phyloP scores from a whole-genome alignment of 2,888 invertebrate genomes.

The Drosophila subquinaria region DNA sequence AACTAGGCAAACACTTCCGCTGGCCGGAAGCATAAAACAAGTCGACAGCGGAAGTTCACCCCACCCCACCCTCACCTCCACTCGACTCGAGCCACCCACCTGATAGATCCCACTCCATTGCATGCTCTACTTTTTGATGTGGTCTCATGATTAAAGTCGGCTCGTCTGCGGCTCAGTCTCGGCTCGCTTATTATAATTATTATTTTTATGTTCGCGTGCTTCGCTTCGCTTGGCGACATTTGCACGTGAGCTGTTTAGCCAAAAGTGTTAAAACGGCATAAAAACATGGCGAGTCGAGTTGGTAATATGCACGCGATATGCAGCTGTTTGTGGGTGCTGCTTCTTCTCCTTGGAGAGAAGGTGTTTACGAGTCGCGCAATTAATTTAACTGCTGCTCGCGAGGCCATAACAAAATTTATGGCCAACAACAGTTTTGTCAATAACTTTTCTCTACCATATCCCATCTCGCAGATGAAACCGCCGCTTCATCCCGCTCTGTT shows the following conservation, averaged over 20 bases:
- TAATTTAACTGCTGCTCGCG: slow-evolving; percentile 75
- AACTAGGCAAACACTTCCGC: slow-evolving; percentile 82
- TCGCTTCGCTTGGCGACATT: slow-evolving; percentile 46
- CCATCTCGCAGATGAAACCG: neutral
- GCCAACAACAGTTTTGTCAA: slow-evolving; percentile 79
- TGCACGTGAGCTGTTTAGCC: slow-evolving; percentile 79
- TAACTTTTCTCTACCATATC: slow-evolving; percentile 60
- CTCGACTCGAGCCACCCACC: neutral
- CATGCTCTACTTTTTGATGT: slow-evolving; percentile 30
- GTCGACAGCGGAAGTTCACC: slow-evolving; percentile 77
- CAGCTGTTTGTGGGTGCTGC: slow-evolving; percentile 30
- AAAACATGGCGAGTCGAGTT: slow-evolving; percentile 55
- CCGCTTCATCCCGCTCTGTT: too few species aligned
- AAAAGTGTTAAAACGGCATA: slow-evolving; percentile 77
- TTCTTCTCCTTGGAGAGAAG: slow-evolving; percentile 54
- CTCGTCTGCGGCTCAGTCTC: slow-evolving; percentile 20
- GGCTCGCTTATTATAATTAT: slow-evolving; percentile 75
- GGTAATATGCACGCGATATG: slow-evolving; percentile 68
- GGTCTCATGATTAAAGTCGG: slow-evolving; percentile 73
- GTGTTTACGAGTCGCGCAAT: slow-evolving; percentile 76
- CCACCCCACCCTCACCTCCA: slow-evolving; percentile 1
- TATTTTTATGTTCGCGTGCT: slow-evolving; percentile 65
- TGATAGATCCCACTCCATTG: slow-evolving; percentile 1
- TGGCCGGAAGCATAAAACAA: slow-evolving; percentile 83
- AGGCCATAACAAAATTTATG: slow-evolving; percentile 78